Percentiles rank a stretch among this genome's conserved stretches.
These are phyloP conservation scores for Holacanthella duospinosa DNA, from an alignment of 2,888 invertebrate species.

Conservation along the genomic window DNA sequence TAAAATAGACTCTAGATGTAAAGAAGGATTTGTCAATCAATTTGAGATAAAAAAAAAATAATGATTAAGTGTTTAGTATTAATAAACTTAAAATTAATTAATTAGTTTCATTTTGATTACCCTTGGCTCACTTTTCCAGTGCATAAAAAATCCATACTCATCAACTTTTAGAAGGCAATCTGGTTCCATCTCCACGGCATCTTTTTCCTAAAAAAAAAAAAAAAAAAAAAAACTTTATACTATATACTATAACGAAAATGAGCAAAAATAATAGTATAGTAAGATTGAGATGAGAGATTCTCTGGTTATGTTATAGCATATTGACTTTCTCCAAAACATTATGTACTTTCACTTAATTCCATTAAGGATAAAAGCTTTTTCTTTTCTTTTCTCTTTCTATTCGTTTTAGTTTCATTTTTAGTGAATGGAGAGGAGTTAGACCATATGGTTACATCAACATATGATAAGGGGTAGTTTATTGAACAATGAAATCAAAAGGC, in stretches of 20 bases:
- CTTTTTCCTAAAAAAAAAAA: constrained; percentile 56
- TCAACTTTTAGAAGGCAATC: constrained; percentile 87
- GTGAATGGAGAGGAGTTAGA: too few relatives aligned
- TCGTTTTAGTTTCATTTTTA: too few relatives aligned
- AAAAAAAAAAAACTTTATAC: neutral
- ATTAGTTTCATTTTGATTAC: constrained; percentile 46
- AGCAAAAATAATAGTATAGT: too few relatives aligned
- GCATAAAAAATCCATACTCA: constrained; percentile 94
- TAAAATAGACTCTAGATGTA: too few relatives aligned
- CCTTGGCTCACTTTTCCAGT: constrained; percentile 93
- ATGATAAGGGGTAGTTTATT: too few relatives aligned
- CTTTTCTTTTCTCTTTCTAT: neutral
- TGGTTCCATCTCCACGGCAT: constrained; percentile 76
- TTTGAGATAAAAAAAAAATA: neutral
- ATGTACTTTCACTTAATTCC: constrained; percentile 1
- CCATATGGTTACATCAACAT: too few relatives aligned
- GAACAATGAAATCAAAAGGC: too few relatives aligned
- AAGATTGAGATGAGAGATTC: too few relatives aligned
- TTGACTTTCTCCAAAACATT: neutral
- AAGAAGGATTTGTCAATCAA: too few relatives aligned
- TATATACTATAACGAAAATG: too few relatives aligned
- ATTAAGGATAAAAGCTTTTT: neutral
- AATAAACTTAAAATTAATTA: neutral
- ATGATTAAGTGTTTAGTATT: neutral
- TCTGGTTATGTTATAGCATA: too few relatives aligned